phyloP scores from a whole-genome alignment of 2,888 invertebrate species.

The Parnassius mnemosyne region DNA sequence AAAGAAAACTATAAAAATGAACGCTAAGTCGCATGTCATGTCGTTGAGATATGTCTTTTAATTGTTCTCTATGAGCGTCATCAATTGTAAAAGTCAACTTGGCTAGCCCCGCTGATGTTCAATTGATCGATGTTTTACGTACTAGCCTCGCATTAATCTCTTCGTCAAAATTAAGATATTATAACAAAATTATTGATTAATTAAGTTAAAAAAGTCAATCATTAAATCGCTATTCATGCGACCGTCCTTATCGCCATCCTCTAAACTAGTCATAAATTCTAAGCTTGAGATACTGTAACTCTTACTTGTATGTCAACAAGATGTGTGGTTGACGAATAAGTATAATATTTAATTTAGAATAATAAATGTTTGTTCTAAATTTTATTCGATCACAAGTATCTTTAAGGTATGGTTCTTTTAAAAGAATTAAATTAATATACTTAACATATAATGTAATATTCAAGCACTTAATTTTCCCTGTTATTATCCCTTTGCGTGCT shows the following conservation, averaged over 20 bases:
- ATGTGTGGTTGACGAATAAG: conserved; percentile 45
- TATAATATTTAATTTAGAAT: too few relatives aligned
- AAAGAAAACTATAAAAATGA: too few relatives aligned
- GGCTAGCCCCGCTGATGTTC: conserved; percentile 8
- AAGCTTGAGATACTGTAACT: conserved; percentile 62
- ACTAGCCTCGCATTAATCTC: conserved; percentile 68
- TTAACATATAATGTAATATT: too few relatives aligned
- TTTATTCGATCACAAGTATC: too few relatives aligned
- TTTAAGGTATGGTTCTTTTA: too few relatives aligned
- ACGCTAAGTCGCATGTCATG: too few relatives aligned
- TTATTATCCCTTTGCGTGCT: conserved; percentile 57
- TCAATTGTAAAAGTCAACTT: too few relatives aligned
- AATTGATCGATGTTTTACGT: conserved; percentile 53
- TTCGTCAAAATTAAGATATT: conserved; percentile 69
- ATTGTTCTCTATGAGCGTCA: too few relatives aligned
- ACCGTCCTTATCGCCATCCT: conserved; percentile 80
- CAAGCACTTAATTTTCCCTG: conserved; percentile 32
- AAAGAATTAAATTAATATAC: too few relatives aligned
- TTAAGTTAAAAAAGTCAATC: conserved; percentile 57
- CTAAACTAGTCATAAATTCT: conserved; percentile 76
- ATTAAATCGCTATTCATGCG: conserved; percentile 71
- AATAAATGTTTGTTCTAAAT: too few relatives aligned
- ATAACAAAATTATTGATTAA: conserved; percentile 62
- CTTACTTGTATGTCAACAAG: conserved; percentile 46
- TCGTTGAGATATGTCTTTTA: too few relatives aligned